These are phyloP conservation scores for Orthonychiurus folsomi DNA, from an alignment of 2,888 invertebrate genomes.

Conservation along the genomic window DNA sequence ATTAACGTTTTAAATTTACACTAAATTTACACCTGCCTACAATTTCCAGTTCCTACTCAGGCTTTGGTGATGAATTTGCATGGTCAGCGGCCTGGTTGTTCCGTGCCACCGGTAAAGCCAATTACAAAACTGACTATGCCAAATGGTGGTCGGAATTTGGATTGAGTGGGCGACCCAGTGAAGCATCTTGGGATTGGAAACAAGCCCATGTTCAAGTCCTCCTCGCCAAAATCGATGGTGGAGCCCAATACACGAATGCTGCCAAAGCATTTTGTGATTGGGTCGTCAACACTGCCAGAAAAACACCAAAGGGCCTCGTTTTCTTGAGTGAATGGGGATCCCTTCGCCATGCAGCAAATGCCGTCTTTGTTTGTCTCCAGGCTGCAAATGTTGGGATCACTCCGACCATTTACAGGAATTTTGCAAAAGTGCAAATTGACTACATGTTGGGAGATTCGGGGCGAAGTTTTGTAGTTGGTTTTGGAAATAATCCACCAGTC, in stretches of 20 bases:
- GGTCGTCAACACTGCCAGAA: constrained; percentile 29
- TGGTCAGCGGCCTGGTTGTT: constrained; percentile 54
- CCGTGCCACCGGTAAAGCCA: constrained; percentile 48
- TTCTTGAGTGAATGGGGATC: constrained; percentile 38
- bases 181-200: constrained; percentile 41
- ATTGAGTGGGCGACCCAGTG: constrained; percentile 17
- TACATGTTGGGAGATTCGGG: constrained; percentile 52
- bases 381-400: constrained; percentile 45
- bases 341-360: constrained; percentile 31
- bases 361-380: constrained; percentile 36
- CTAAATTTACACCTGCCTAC: neutral
- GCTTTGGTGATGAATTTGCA: constrained; percentile 52
- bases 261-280: constrained; percentile 42
- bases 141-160: constrained; percentile 48
- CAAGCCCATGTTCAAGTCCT: constrained; percentile 36
- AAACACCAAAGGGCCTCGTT: constrained; percentile 39
- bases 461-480: constrained; percentile 51
- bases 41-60: constrained; percentile 44
- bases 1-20: neutral
- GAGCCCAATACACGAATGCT: constrained; percentile 37
- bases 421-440: constrained; percentile 51
- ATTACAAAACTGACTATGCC: constrained; percentile 49
- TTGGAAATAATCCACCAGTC: constrained; percentile 49
- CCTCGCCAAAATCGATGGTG: constrained; percentile 33
- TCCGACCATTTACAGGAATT: constrained; percentile 45